A percentile compares a stretch with the other conserved stretches of the same genome.
Conservation (phyloP, 53 echinoderm and acorn worm genomes). For the Astropecten irregularis region DNA sequence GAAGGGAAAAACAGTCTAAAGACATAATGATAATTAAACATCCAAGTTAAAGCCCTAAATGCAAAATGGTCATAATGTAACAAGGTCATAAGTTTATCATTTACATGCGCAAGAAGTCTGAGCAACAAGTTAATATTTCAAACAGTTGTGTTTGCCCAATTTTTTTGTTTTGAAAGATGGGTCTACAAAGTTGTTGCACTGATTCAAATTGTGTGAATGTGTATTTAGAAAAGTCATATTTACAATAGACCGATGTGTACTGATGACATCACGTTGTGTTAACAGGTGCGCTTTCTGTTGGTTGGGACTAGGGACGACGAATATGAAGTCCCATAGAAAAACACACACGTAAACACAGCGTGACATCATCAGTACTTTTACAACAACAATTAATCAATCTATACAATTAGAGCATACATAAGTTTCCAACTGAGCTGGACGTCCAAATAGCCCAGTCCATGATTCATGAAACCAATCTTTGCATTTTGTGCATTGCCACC, state of each 20-base stretch:
- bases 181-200: neutral
- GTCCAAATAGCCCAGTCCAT: conserved; percentile 7
- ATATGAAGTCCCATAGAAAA: no score
- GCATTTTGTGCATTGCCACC: conserved; percentile 24
- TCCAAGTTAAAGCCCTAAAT: no score
- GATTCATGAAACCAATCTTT: conserved; percentile 19
- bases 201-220: neutral
- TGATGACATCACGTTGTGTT: neutral
- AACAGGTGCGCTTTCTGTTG: no score
- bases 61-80: neutral
- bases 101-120: neutral
- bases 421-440: conserved; percentile 7
- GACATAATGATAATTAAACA: no score
- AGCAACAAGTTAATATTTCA: no score
- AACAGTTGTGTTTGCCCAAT: neutral
- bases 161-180: neutral
- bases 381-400: neutral
- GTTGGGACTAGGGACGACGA: no score
- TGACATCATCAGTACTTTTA: neutral
- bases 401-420: neutral
- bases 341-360: no score
- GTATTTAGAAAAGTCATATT: conserved; percentile 5
- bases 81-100: neutral
- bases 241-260: neutral
- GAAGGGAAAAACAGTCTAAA: no score